Evolutionary conservation across 1,140 invertebrate genomes (phyloP), one percentile per base, ranked within the genome.

Genomic region (Glossosoma conforme): DNA sequence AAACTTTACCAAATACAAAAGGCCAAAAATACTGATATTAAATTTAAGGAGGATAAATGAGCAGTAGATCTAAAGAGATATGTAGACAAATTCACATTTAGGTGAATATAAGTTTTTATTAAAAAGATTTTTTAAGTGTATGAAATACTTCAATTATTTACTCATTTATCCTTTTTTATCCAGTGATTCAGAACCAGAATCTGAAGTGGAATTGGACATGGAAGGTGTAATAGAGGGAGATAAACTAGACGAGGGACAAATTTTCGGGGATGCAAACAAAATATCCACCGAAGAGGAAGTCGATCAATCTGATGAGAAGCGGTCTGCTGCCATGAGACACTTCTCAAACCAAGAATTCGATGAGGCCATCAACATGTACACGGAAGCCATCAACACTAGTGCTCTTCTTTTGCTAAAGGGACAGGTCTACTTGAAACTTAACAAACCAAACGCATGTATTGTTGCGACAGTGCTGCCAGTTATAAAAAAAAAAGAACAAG

Each of bases 381-480:
- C 87, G 17, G 86, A 93, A 67, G 92, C 92, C 22, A 95, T 96
- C 52, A 90, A 91, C 18, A 78, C 80, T 20, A 85, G 85, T 60
- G 87, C 93, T 5, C 67, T 91, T 19, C 73, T 93, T 93, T 89
- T 74, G 87, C 91, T 5, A 97, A 97, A 69, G 80, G 93, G 62
- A 25, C 87, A 93, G 73, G 79, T 83, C 22, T 93, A 84, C 63
- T 67, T 96, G 1, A 81, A 87, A 64, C 63, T 91, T 37, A 83
- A 85, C 38, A 91, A 91, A 67, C 89, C 91, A 11, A 89, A 90
- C 64, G 89, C 91, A 17, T 93, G 91, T 47, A 94, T 97, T 59
- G 82, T 69, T 87, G 89, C 22, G 92, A 97, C 66, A 93, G 87
- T 55, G 90, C 92, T 2, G 78, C 85, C 4, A 87, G 86, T 11